Base-by-base conservation (phyloP, 2,888 invertebrate species). In the Globia sparganii region DNA sequence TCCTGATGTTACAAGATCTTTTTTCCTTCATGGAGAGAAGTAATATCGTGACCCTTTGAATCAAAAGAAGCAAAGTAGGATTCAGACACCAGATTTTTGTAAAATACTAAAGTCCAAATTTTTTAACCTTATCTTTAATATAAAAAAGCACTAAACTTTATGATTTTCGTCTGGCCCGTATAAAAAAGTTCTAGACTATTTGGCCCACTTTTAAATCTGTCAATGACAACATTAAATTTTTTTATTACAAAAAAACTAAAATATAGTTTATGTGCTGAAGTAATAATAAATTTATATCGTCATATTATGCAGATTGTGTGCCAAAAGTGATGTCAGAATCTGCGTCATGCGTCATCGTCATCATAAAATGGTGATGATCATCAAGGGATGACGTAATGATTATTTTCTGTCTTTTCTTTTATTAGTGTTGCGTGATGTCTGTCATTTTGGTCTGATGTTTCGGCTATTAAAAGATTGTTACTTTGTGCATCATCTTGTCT, bases 261-360 rank as follows among this genome's bases (percentile, higher is more conserved):
- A 75, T 75, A 84, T 49, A 56, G 53, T 77, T 73, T 79, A 86
- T 58, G 49, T 66, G 37, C 28, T 46, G 25, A 62, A 68, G 64
- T 77, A 85, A 83, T 83, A 85, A 86, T 82, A 86, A 40, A 68
- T 78, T 76, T 65, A 71, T 81, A 80, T 73, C 77, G 76, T 84
- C 82, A 83, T 78, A 75, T 74, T 68, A 72, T 34, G 56, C 62
- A 71, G 61, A 74, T 76, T 67, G n/a, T 66, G 66, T 87, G 87
- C 87, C 87, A 86, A 87, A 77, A 78, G 21, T 87, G 88, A 88
- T 72, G 88, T 86, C 85, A 85, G 49, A 4, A 28, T n/a, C 21
- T 83, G 80, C 86, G 87, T 86, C 87, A 87, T 71, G 53, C 43
- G 68, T 13, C 70, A 56, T 66, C 82, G 81, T 81, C 86, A 80